Base-by-base conservation (phyloP, 1,140 invertebrate species). In the Cherax destructor region DNA sequence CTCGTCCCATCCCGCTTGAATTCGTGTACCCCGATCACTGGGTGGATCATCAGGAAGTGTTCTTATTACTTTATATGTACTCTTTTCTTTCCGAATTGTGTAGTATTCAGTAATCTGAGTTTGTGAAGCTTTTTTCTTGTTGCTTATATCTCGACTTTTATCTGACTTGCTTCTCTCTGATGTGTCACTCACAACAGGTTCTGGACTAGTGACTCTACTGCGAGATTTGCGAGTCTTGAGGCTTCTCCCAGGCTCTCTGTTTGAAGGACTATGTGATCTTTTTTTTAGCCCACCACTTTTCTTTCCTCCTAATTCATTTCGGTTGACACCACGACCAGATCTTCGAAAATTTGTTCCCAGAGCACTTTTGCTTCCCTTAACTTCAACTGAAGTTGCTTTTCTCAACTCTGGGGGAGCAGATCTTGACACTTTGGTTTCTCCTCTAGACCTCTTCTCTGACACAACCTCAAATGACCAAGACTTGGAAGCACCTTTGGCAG, bases 351-450 rank as follows among this genome's bases (percentile, higher is more conserved):
- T 86, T 77, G 77, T 59, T n/a, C 61, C 84, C n/a, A 78, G n/a
- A 65, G 52, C 65, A 83, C 78, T 86, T 47, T 81, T 91, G 21
- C 77, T 72, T 69, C 47, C 90, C 50, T 59, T 86, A 50, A 50
- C 24, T n/a, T 91, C 90, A 52, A 47, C 49, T 61, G 56, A 76
- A 9, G 69, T 50, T 56, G 84, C 52, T 61, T 80, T 79, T 69
- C 79, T 91, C 85, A 91, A 72, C 90, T 91, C 90, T 86, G 90
- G 90, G 78, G 90, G 90, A 49, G 90, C 90, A 59, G 90, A 91
- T 83, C 90, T 52, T 49, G 89, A 91, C 83, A 85, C 47, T 86
- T 91, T 91, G 41, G 72, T 72, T 83, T 91, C 83, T 74, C 89
- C 77, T 84, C 89, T 85, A 79, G 59, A 24, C 89, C 83, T 49